These are phyloP conservation scores for Bombus picipes DNA, from an alignment of 1,140 invertebrate genomes.

Conservation along the genomic window DNA sequence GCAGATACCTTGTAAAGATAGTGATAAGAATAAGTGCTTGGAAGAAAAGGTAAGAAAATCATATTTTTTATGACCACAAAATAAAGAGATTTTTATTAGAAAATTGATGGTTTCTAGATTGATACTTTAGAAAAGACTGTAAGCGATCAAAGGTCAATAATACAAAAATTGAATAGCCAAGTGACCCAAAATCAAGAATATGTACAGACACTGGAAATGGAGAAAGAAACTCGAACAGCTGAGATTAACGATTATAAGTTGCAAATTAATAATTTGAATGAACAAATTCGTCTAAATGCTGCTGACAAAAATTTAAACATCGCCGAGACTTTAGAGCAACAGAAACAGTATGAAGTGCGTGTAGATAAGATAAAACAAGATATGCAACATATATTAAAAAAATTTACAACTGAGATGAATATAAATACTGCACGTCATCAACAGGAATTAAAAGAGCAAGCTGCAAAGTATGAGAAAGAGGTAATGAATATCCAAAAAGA, in stretches of 20 bases:
- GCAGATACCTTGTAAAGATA: slow-evolving; percentile 43
- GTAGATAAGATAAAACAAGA: slow-evolving; percentile 77
- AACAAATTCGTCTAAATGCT: slow-evolving; percentile 66
- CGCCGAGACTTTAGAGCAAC: slow-evolving; percentile 67
- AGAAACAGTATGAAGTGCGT: slow-evolving; percentile 72
- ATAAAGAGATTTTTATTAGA: background rate
- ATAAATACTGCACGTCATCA: slow-evolving; percentile 67
- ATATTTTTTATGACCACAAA: background rate
- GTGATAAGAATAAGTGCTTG: slow-evolving; percentile 46
- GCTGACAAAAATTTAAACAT: slow-evolving; percentile 67
- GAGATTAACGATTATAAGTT: slow-evolving; percentile 74
- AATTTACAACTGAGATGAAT: slow-evolving; percentile 71
- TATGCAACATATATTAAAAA: slow-evolving; percentile 73
- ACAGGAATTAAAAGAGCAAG: slow-evolving; percentile 65
- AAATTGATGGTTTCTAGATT: slow-evolving; percentile 56
- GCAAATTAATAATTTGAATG: slow-evolving; percentile 73
- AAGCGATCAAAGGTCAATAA: slow-evolving; percentile 59
- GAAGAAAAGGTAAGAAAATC: slow-evolving; percentile 70
- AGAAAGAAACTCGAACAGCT: slow-evolving; percentile 69
- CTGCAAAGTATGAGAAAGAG: slow-evolving; percentile 68
- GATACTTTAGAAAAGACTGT: slow-evolving; percentile 63
- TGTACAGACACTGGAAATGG: slow-evolving; percentile 69
- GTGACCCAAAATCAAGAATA: slow-evolving; percentile 66
- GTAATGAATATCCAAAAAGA: slow-evolving; percentile 66
- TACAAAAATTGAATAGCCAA: slow-evolving; percentile 65